Percentiles rank a stretch among this genome's conserved stretches.
These are phyloP conservation scores for Drosophila suzukii DNA, from an alignment of 1,140 invertebrate species.

Conservation along the genomic window DNA sequence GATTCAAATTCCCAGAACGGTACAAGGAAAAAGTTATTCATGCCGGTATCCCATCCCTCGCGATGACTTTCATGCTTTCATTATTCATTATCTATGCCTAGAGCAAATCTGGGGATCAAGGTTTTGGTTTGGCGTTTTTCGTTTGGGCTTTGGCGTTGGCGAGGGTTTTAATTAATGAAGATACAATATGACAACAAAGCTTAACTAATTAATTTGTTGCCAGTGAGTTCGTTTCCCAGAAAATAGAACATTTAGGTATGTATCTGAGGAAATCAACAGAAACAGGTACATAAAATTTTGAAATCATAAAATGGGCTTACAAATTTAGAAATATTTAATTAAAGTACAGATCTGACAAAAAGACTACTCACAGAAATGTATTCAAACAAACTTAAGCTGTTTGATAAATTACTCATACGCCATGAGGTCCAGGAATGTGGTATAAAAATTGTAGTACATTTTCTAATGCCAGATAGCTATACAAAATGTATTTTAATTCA, in stretches of 20 bases:
- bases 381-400: too few relatives aligned
- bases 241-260: constrained; percentile 3
- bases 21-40: constrained; percentile 21
- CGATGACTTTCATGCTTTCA: constrained; percentile 53
- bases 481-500: not conserved
- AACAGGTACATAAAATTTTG: not conserved
- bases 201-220: constrained; percentile 60
- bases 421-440: not conserved
- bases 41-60: not conserved
- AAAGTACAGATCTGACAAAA: too few relatives aligned
- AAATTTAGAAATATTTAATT: not conserved
- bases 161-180: constrained; percentile 58
- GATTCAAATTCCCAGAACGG: not conserved
- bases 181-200: constrained; percentile 58
- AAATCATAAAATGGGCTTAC: not conserved
- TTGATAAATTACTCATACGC: too few relatives aligned
- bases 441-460: not conserved
- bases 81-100: constrained; percentile 64
- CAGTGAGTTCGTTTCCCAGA: not conserved
- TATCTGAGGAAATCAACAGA: too few relatives aligned
- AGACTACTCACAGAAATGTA: too few relatives aligned
- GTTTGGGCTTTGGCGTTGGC: constrained; percentile 22
- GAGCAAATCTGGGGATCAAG: constrained; percentile 51
- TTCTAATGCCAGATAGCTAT: not conserved
- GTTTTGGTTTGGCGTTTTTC: constrained; percentile 35